Evolutionary conservation across 2,797 vertebrate genomes (phyloP), one percentile per base, ranked within the genome.

Genomic region (Cetoscarus ocellatus): DNA sequence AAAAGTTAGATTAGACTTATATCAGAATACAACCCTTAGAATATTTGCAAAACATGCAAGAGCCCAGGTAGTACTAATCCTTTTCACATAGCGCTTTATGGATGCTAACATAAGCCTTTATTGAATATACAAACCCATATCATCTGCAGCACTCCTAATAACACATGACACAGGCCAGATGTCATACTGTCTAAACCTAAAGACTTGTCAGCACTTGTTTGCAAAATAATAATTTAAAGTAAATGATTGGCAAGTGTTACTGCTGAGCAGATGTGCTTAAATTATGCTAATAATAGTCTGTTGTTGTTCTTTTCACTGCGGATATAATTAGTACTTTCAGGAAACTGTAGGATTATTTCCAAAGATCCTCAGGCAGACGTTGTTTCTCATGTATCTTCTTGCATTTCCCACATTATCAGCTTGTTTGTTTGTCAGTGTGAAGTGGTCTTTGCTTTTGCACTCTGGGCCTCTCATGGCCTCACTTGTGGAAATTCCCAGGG

Each of bases 401-500:
- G 15, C 49, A 13, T 18, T 69, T 70, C 18, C 60, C 56, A 57
- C 39, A 44, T n/a, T 58, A 63, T 52, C 61, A 57, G 27, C 40
- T 35, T 64, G 54, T 39, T 42, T 73, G 18, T 74, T 47, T 79
- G 70, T 42, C 62, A 39, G 53, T 43, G 35, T 62, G 17, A 15
- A 3, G 70, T 8, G 48, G 36, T 74, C 3, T 65, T 34, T 70
- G 45, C 15, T 8, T 58, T 43, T 61, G 52, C 47, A 59, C 36
- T 5, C 56, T 8, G 6, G 53, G 63, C 63, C 59, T 67, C 57
- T 70, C 18, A 8, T 47, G 64, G 70, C 55, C 15, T 55, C 56
- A 52, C 67, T 80, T 63, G 65, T 61, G 88, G 92, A 91, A 93
- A 92, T 56, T 88, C 91, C 89, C 87, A 80, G 70, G 55, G 64